These are phyloP conservation scores for Carettochelys insculpta DNA, from an alignment of 2,113 vertebrate species.

Conservation along the genomic window DNA sequence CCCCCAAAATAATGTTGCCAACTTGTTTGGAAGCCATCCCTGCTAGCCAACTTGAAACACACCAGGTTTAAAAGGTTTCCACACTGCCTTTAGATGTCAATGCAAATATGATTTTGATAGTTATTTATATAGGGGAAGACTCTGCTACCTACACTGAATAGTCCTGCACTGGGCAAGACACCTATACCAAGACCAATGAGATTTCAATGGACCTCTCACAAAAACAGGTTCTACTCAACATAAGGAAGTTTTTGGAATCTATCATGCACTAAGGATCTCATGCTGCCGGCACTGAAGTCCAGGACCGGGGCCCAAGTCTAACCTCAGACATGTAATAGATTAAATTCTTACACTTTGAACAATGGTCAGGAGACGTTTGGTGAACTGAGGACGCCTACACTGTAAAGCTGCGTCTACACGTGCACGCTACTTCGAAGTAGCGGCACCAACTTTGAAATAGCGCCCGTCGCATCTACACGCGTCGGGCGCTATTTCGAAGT, in stretches of 20 bases:
- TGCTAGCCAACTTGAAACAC: not conserved
- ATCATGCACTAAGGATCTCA: not conserved
- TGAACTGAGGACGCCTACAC: not conserved
- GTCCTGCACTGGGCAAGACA: not conserved
- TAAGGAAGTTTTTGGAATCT: not conserved
- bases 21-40: not conserved
- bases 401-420: not conserved
- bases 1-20: not conserved
- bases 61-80: not conserved
- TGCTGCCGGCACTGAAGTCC: not conserved
- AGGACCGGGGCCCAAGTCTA: not conserved
- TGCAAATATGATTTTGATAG: not conserved
- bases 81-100: not conserved
- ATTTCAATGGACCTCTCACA: not conserved
- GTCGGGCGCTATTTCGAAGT: no score
- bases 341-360: not conserved
- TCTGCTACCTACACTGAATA: not conserved
- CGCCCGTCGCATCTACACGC: no score
- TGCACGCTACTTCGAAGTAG: no score
- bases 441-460: no score
- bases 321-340: not conserved
- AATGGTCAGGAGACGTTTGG: not conserved
- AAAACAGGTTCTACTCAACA: not conserved
- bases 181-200: no score
- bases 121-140: not conserved